These are phyloP conservation scores for Idaea dimidiata DNA, from an alignment of 2,888 invertebrate species.

Conservation along the genomic window DNA sequence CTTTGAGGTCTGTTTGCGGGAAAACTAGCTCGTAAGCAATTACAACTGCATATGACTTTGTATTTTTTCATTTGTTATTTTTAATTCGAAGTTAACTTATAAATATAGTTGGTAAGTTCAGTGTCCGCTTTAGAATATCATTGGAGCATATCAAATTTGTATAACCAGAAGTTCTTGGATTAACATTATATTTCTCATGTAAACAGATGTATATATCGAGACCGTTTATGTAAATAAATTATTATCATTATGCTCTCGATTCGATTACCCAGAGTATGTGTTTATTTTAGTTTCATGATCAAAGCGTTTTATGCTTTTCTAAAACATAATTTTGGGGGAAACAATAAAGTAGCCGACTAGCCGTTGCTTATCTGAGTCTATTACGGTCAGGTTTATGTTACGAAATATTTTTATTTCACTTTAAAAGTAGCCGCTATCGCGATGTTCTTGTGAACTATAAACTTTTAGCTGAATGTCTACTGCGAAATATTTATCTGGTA, in stretches of 20 bases:
- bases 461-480: conserved; percentile 21
- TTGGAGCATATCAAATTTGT: background rate
- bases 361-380: conserved; percentile 6
- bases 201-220: background rate
- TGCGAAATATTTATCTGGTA: conserved; percentile 9
- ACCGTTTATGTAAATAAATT: background rate
- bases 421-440: conserved; percentile 39
- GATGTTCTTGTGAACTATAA: conserved; percentile 37
- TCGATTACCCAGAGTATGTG: background rate
- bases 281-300: conserved; percentile 1
- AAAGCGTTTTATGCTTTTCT: background rate
- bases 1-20: no score
- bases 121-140: background rate
- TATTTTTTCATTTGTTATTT: background rate
- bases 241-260: background rate
- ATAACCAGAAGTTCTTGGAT: background rate
- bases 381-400: conserved; percentile 26
- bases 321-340: background rate
- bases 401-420: conserved; percentile 25
- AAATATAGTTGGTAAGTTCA: background rate
- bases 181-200: background rate
- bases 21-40: no score
- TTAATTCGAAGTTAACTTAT: background rate
- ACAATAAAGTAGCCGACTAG: background rate
- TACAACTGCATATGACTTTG: background rate